Evolutionary conservation across 2,888 invertebrate species (phyloP), one percentile per base, ranked within the genome.

Genomic region (Pachliopta kotzebuea): DNA sequence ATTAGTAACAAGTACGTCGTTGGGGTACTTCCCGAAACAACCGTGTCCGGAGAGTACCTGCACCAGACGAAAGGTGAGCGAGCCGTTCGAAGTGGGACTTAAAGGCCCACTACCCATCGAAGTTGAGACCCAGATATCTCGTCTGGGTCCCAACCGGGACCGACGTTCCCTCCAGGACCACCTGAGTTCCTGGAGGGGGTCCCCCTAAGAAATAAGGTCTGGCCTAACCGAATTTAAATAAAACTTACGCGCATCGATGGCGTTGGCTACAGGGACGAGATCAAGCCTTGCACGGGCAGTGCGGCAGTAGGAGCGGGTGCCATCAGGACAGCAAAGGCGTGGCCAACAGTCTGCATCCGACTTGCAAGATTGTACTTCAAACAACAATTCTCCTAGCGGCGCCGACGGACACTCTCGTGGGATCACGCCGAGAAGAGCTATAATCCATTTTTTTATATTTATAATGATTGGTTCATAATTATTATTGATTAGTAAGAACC

Each of bases 301-400:
- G 70, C 95, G 92, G 78, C 96, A 96, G 79, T 95, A 96, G 70
- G 94, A 94, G 60, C 93, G 93, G 2, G 84, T 84, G 70, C 93
- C 94, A 78, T 96, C 96, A 0, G 95, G 95, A 71, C 96, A 96
- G 80, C 96, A 96, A 65, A 96, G 93, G 29, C 96, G 90, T 18
- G 95, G 95, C 92, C 94, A 94, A 81, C 96, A 96, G 74, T 96
- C 95, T 20, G 91, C 84, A 76, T 96, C 96, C 0, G 86, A 87
- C 71, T 91, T 88, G 76, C 96, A 96, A 65, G 94, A 92, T 78
- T 94, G 94, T 20, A 96, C 93, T 66, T 95, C 94, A 79, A 95
- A 94, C 72, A 95, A 90, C 17, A 95, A 85, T 84, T 96, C 96
- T 0, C 95, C 94, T 21, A 96, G 84, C 2, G 95, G 94, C 59